A percentile compares a stretch with the other conserved stretches of the same genome.
phyloP scores from a whole-genome alignment of 2,797 vertebrate genomes.

The Anas acuta region DNA sequence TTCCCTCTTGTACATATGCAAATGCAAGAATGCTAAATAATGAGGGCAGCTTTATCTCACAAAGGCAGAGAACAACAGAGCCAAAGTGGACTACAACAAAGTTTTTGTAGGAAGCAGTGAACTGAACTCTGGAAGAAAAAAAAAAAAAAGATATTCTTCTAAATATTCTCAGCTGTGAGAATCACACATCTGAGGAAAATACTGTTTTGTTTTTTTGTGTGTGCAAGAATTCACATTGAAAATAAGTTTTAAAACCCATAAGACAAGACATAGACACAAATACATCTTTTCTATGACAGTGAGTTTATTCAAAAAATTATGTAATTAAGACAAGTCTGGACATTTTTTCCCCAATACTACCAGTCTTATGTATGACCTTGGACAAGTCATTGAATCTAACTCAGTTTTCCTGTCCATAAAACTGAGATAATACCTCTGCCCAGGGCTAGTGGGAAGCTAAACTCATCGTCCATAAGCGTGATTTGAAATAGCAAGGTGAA shows the following conservation, averaged over 20 bases:
- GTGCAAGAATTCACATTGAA: constrained; percentile 2
- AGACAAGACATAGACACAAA: constrained; percentile 3
- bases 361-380: constrained; percentile 37
- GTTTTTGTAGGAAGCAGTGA: constrained; percentile 34
- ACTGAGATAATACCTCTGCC: constrained; percentile 62
- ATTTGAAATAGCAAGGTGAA: constrained; percentile 70
- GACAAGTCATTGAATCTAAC: constrained; percentile 69
- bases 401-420: constrained; percentile 65
- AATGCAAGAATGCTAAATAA: constrained; percentile 58
- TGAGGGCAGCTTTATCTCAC: constrained; percentile 45
- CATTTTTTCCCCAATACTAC: not conserved
- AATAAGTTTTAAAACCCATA: constrained; percentile 20
- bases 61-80: constrained; percentile 40
- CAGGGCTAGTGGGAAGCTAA: constrained; percentile 61
- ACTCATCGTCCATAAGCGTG: constrained; percentile 55
- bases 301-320: constrained; percentile 30
- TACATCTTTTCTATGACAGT: constrained; percentile 20
- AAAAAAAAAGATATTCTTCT: constrained; percentile 5
- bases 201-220: not conserved
- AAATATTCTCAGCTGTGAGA: not conserved
- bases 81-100: constrained; percentile 50
- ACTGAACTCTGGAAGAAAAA: constrained; percentile 11
- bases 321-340: constrained; percentile 39
- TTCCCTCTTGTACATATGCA: constrained; percentile 57
- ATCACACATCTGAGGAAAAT: constrained; percentile 10